phyloP scores from a whole-genome alignment of 2,797 vertebrate species.

The Microchirus variegatus region DNA sequence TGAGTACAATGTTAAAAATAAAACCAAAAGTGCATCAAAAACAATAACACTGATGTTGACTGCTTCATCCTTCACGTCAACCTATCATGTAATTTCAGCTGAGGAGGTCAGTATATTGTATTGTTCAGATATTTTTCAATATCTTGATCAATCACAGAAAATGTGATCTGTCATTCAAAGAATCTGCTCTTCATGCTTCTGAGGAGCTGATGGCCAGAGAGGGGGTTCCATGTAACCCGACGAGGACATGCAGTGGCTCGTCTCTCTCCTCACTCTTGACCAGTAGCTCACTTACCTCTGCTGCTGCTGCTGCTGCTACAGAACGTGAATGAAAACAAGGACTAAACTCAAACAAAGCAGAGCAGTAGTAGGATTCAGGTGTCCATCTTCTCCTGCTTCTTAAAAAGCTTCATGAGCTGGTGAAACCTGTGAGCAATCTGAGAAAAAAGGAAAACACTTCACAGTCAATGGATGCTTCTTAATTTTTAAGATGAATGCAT shows the following conservation, averaged over 20 bases:
- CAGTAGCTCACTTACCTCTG: too few species aligned
- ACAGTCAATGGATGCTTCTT: too few species aligned
- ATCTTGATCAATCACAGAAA: slow-evolving; percentile 1
- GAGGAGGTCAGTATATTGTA: not conserved
- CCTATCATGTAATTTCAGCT: not conserved
- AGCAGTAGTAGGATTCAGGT: slow-evolving; percentile 22
- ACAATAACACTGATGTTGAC: slow-evolving; percentile 9
- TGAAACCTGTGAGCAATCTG: slow-evolving; percentile 93
- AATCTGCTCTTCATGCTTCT: not conserved
- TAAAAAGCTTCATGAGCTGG: slow-evolving; percentile 95
- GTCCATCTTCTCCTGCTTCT: slow-evolving; percentile 90
- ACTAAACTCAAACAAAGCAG: not conserved
- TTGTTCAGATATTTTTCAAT: not conserved
- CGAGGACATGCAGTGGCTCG: too few species aligned
- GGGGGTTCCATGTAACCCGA: not conserved
- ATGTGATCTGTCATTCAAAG: not conserved
- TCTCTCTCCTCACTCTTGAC: too few species aligned
- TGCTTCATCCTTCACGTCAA: slow-evolving; percentile 2
- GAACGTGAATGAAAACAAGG: not conserved
- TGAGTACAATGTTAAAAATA: slow-evolving; percentile 4
- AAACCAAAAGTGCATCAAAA: slow-evolving; percentile 25
- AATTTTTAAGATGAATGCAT: too few species aligned
- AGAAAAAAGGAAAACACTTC: not conserved
- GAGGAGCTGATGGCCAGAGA: not conserved
- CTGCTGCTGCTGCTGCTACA: not conserved